Evolutionary conservation across 2,113 vertebrate species (phyloP).

Genomic region (Ammodytes dubius): DNA sequence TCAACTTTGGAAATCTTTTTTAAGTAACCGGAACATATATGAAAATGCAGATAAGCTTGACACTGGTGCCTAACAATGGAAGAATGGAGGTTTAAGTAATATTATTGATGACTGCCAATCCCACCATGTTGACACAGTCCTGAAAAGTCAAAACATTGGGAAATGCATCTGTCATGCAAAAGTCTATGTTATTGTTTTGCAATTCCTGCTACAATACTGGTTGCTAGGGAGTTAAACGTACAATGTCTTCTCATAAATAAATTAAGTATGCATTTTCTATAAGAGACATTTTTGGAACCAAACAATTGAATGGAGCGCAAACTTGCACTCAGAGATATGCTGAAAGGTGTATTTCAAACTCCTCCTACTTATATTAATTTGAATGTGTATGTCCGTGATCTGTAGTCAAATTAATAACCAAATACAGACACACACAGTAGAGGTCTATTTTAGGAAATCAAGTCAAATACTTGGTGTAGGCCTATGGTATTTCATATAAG

Average conservation of each 20-base stretch:
- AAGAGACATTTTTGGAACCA: neutral
- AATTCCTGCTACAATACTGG: neutral
- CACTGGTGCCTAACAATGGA: neutral
- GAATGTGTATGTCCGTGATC: neutral
- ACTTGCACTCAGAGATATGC: neutral
- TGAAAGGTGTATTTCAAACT: neutral
- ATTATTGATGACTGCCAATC: neutral
- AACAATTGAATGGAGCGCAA: neutral
- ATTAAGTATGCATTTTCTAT: conserved; percentile 2
- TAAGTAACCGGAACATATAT: neutral
- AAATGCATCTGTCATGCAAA: conserved; percentile 17
- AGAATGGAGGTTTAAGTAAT: neutral
- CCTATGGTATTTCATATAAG: neutral
- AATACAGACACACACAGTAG: neutral
- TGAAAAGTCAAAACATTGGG: conserved; percentile 34
- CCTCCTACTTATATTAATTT: neutral
- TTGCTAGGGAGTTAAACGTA: conserved; percentile 2
- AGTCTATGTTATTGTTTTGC: neutral
- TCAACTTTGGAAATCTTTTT: neutral
- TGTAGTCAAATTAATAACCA: conserved; percentile 25
- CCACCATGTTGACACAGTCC: neutral
- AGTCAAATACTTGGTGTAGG: neutral
- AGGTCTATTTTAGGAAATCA: neutral
- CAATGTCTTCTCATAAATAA: conserved; percentile 6
- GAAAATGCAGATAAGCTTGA: neutral